Evolutionary conservation across 2,888 invertebrate species (phyloP), one percentile per base, ranked within the genome.

Genomic region (Gandaritis pyraliata): DNA sequence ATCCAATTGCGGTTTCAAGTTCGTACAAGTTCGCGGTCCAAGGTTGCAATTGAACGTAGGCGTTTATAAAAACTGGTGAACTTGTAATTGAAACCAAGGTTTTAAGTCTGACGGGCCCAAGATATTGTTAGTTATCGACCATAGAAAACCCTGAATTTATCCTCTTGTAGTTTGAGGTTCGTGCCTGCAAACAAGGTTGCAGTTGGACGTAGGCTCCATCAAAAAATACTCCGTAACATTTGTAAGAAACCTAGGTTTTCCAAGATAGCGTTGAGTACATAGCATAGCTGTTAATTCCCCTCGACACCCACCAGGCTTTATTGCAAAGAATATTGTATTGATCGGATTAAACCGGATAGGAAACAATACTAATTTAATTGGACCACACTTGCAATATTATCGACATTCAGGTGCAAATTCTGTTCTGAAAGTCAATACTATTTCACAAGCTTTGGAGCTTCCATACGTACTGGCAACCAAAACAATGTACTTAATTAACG

Each of bases 1-100:
- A 83, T 84, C 82, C 82, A 83, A 84, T 83, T 84, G 84, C 80
- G 74, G 82, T 81, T 83, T 81, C 87, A 86, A 83, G 88, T 86
- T 83, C 80, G 78, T 75, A 83, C 88, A 82, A 77, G 88, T 86
- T 74, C 71, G 58, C 41, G 57, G 62, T 65, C 73, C 78, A 80
- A 80, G 81, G 80, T 74, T 79, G 61, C 51, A 63, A 55, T 55
- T 64, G 66, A 62, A 63, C 64, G 70, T 64, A 69, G 70, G 69
- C 71, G 71, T 64, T 38, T 62, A 64, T 56, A 59, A 70, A 70
- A 71, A 43, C 43, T 43, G 43, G 2, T 16, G 16, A 16, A 43
- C 16, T 16, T 16, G 43, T 43, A 16, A 43, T 16, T 43, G n/a
- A n/a, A n/a, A n/a, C n/a, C n/a, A n/a, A n/a, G n/a, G n/a, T n/a